phyloP scores from a whole-genome alignment of 2,888 invertebrate species.

The Bembecia ichneumoniformis region DNA sequence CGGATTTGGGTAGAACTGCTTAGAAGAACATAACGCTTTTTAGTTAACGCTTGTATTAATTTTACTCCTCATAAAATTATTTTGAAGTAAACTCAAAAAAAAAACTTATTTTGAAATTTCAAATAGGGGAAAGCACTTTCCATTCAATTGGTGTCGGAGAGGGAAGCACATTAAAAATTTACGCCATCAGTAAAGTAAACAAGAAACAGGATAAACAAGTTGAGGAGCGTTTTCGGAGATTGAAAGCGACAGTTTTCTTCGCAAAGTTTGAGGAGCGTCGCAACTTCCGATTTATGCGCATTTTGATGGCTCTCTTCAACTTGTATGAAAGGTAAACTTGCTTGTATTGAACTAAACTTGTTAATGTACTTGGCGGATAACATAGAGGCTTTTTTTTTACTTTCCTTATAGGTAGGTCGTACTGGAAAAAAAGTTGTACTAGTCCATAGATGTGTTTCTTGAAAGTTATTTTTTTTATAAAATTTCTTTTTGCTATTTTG shows the following conservation, averaged over 20 bases:
- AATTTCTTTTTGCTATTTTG: no score
- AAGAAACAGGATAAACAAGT: constrained; percentile 28
- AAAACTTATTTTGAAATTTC: no score
- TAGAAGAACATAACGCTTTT: no score
- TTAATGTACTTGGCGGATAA: constrained; percentile 21
- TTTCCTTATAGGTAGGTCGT: not conserved
- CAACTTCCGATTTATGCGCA: constrained; percentile 57
- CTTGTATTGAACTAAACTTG: constrained; percentile 26
- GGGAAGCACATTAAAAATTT: constrained; percentile 10
- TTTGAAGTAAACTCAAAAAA: no score
- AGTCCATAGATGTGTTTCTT: no score
- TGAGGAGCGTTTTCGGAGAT: constrained; percentile 28
- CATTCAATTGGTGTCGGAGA: not conserved
- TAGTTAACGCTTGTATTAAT: no score
- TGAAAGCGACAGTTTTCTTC: constrained; percentile 25
- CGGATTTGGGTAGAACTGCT: no score
- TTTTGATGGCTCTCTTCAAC: constrained; percentile 34
- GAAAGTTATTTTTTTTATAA: no score
- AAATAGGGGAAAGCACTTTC: no score
- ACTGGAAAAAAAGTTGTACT: not conserved
- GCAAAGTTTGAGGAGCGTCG: constrained; percentile 19
- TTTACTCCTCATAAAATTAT: no score
- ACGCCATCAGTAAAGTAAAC: constrained; percentile 22
- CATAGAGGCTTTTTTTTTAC: not conserved
- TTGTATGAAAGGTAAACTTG: constrained; percentile 28